These are phyloP conservation scores for Montipora cactus DNA, from an alignment of 64 coral and sea anemone genomes.

Conservation along the genomic window DNA sequence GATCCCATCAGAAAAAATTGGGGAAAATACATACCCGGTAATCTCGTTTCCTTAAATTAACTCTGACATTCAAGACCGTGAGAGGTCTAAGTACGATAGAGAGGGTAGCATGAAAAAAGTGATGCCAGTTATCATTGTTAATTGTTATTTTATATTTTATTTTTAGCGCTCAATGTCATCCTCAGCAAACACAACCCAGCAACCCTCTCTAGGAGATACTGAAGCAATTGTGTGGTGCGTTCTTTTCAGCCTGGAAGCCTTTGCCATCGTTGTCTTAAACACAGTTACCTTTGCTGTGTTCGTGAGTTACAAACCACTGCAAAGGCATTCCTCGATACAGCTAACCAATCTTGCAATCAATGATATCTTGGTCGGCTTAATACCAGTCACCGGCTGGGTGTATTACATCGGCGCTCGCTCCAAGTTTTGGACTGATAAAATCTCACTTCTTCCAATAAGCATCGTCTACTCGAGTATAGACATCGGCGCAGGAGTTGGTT, in stretches of 20 bases:
- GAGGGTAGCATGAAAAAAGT: no score
- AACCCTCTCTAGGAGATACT: neutral
- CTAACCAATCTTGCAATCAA: conserved; percentile 56
- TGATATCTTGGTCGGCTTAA: conserved; percentile 36
- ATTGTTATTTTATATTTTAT: neutral
- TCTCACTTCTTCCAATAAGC: neutral
- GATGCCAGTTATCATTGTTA: no score
- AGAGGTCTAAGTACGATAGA: no score
- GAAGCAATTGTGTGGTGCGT: conserved; percentile 60
- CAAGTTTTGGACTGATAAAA: neutral
- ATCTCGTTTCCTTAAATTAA: no score
- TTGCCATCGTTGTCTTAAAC: neutral
- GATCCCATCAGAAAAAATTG: no score
- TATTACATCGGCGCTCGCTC: neutral
- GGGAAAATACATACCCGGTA: no score
- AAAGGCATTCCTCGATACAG: conserved; percentile 12
- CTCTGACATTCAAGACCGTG: no score
- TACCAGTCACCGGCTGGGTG: conserved; percentile 24
- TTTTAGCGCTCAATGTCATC: neutral
- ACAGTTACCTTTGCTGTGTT: conserved; percentile 7
- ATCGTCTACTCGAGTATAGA: conserved; percentile 26
- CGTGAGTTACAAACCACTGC: neutral
- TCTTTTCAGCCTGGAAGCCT: conserved; percentile 52
- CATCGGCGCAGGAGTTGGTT: conserved; percentile 16
- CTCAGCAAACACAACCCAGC: neutral